A percentile compares a stretch with the other conserved stretches of the same genome.
These are phyloP conservation scores for Catharus ustulatus DNA, from an alignment of 2,797 vertebrate species.

Conservation along the genomic window DNA sequence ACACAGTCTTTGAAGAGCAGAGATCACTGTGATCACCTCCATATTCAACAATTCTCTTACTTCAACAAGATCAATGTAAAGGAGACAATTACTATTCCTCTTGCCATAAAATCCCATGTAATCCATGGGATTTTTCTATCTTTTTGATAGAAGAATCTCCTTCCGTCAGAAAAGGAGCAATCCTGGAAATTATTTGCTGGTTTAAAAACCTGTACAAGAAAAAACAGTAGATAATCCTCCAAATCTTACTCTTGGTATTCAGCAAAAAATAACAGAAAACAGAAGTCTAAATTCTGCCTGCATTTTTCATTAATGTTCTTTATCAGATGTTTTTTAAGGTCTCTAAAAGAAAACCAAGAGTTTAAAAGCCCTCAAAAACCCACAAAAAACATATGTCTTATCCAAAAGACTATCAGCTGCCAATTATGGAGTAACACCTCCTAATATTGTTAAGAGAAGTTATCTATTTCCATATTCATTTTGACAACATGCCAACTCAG, in stretches of 20 bases:
- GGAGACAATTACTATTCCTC: background rate
- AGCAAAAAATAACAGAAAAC: background rate
- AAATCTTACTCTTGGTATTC: background rate
- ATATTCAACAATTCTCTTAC: background rate
- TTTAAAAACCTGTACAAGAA: background rate
- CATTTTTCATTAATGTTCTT: background rate
- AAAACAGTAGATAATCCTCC: background rate
- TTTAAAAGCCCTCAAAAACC: background rate
- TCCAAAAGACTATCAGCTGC: background rate
- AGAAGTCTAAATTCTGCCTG: background rate
- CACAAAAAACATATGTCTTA: background rate
- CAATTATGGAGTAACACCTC: background rate
- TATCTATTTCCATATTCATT: background rate
- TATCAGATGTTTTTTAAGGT: background rate
- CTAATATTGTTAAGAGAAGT: background rate
- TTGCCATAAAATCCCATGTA: background rate
- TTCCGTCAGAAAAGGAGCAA: background rate
- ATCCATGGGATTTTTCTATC: background rate
- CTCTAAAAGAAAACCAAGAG: background rate
- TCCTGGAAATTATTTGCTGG: background rate
- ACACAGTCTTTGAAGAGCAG: background rate
- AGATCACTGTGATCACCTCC: background rate
- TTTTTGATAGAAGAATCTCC: background rate
- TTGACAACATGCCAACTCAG: background rate
- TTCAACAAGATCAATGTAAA: background rate